Base-by-base conservation (phyloP, 2,797 vertebrate genomes). In the Crenuchus spilurus region DNA sequence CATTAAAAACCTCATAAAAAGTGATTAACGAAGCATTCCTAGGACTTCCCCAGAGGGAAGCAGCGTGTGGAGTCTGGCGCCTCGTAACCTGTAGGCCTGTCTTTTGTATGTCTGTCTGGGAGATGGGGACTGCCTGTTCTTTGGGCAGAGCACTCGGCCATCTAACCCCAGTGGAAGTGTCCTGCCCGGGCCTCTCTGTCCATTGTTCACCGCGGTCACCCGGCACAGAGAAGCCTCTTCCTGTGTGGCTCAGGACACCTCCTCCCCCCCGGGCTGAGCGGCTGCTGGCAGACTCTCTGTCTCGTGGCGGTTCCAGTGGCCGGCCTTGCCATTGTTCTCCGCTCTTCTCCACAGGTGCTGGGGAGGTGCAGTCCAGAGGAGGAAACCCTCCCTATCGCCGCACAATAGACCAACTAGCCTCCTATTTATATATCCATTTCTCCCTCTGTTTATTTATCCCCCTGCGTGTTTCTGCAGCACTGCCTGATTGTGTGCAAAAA, bases 301-400 rank as follows among this genome's bases (percentile, higher is more conserved):
- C 92, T 93, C 85, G 86, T 70, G 76, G 75, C 72, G 86, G 87
- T 89, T 90, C 91, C 90, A 89, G 75, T 68, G 51, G 79, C 86
- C 84, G 87, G 88, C 85, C 89, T 90, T 84, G 64, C 90, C 78
- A 94, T 93, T 94, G 92, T 94, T 92, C 88, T 86, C 42, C 33
- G 41, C 49, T 68, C 71, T 78, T 81, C 83, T 84, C 80, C 81
- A 81, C 90, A 91, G 89, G 88, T 91, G 90, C 88, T 88, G 86
- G 85, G 84, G 81, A 87, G 85, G 82, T 70, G 78, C 74, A 67
- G 28, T 66, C 78, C 68, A 51, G 52, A 61, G 73, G 70, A 87
- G 88, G 86, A 90, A 91, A 81, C 63, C 62, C 62, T 61, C 74
- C 62, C 39, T 69, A 58, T 67, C 51, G 76, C 68, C 28, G 77